Evolutionary conservation across 2,113 vertebrate genomes (phyloP).

Genomic region (Heterotis niloticus): DNA sequence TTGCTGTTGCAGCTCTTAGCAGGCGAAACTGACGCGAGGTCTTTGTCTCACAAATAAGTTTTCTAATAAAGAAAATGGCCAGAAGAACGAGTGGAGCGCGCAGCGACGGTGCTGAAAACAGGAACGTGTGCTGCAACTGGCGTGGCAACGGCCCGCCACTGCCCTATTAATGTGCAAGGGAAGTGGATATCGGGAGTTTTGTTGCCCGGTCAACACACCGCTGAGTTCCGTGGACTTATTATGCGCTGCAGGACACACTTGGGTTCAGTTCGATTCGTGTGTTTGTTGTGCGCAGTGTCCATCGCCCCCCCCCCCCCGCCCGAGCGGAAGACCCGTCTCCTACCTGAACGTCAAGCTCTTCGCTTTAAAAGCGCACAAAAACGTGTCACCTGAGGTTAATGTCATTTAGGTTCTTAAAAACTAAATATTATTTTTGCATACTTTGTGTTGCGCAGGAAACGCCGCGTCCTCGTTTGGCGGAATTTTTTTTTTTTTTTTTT

Average conservation of each 20-base stretch:
- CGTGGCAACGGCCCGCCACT: slow-evolving; percentile 3
- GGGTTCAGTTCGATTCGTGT: neutral
- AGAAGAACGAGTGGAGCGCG: neutral
- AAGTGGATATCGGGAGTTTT: neutral
- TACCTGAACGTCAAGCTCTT: neutral
- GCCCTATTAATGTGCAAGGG: neutral
- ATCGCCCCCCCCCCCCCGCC: no score
- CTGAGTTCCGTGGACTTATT: neutral
- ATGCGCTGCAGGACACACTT: slow-evolving; percentile 10
- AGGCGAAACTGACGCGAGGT: neutral
- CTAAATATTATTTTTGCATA: neutral
- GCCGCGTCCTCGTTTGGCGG: no score
- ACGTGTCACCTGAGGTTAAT: neutral
- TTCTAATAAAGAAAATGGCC: neutral
- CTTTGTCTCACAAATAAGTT: slow-evolving; percentile 25
- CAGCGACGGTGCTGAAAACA: slow-evolving; percentile 5
- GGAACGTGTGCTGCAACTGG: slow-evolving; percentile 6
- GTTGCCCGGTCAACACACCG: neutral
- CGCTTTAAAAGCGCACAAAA: neutral
- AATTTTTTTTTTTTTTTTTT: no score
- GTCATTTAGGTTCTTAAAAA: no score
- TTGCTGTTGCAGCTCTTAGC: slow-evolving; percentile 6
- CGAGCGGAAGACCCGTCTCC: neutral
- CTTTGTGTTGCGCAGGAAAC: slow-evolving; percentile 1
- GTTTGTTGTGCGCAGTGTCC: slow-evolving; percentile 12